Percentiles rank a stretch among this genome's conserved stretches.
Conservation (phyloP, 2,888 invertebrate genomes). For the Escarpia spicata region DNA sequence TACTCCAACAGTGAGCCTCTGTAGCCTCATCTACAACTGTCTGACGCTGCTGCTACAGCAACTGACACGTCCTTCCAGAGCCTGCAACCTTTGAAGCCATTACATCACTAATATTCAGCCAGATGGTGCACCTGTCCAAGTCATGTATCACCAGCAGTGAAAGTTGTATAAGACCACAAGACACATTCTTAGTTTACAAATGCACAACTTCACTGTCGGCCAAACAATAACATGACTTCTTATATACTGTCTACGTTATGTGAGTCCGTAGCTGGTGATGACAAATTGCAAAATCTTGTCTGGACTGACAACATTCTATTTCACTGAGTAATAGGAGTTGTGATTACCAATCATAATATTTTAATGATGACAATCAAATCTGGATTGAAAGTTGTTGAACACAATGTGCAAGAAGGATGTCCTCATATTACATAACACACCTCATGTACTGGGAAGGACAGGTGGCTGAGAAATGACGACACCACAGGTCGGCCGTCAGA, state of each 20-base stretch:
- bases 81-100: not conserved
- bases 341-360: not conserved
- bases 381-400: not conserved
- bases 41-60: not conserved
- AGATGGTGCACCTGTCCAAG: not conserved
- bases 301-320: not conserved
- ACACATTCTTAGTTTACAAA: not conserved
- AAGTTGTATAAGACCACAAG: not conserved
- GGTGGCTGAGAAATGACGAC: no score
- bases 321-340: not conserved
- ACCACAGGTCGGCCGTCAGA: not conserved
- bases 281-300: not conserved
- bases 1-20: not conserved
- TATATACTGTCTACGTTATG: not conserved
- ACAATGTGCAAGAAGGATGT: not conserved
- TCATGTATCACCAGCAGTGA: not conserved
- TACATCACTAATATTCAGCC: slow-evolving; percentile 1
- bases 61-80: not conserved
- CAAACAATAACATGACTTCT: not conserved
- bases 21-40: not conserved
- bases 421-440: not conserved
- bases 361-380: not conserved
- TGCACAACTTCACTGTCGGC: not conserved
- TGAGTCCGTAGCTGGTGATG: not conserved
- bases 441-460: no score